Base-by-base conservation (phyloP, 1,140 invertebrate genomes). In the Pseudobourletiella spinata region DNA sequence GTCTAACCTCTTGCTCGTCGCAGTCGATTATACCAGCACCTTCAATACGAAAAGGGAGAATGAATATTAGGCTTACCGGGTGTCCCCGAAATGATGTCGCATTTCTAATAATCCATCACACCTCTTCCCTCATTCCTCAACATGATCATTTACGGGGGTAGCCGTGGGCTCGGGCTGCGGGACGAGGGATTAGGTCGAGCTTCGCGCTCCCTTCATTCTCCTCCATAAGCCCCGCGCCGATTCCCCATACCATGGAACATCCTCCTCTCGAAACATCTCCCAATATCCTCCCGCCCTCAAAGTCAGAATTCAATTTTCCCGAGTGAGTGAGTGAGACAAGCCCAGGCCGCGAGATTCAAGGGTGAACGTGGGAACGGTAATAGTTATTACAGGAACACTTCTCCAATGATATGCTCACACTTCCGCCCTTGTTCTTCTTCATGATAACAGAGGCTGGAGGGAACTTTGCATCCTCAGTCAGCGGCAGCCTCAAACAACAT, bases 1-100 rank as follows among this genome's bases (percentile, higher is more conserved):
- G 77, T 59, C 84, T 78, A 65, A 86, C 84, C 73, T 89, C 86
- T 65, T 86, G 79, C 60, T 85, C 82, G 70, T 85, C 84, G 20
- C 64, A 57, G 43, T 61, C 59, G 30, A 61, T 61, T 26, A 60
- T 43, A 15, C 43, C 50, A 46, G 50, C 50, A 20, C 59, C 59
- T 60, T 14, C 6, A 16, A 52, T 6, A 46, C 4, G 24, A 16
- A 46, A 46, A 46, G 6, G 18, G 24, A 18, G 24, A 46, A 46
- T 8, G 24, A 46, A n/a, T n/a, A n/a, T n/a, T n/a, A n/a, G n/a
- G n/a, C n/a, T n/a, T n/a, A n/a, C n/a, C 4, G 4, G 43, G 18
- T 46, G 3, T 4, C n/a, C 24, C 24, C 6, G 6, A 46, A 8
- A 46, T 8, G n/a, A 39, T n/a, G 11, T n/a, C n/a, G 11, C 35